These are phyloP conservation scores for Monochamus saltuarius DNA, from an alignment of 1,140 invertebrate genomes.

Conservation along the genomic window DNA sequence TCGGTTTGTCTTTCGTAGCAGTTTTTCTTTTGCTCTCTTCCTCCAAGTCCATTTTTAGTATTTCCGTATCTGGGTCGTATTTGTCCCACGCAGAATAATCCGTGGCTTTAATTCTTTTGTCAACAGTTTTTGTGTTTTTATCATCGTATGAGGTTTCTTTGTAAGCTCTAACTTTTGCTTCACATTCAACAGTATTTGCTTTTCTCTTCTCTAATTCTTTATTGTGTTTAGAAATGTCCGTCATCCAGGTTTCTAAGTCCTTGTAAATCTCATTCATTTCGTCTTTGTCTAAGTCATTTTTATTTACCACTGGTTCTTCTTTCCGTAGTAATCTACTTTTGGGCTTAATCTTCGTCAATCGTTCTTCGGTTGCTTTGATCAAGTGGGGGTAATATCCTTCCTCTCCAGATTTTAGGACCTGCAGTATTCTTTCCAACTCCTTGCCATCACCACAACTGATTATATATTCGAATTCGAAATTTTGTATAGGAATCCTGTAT, in stretches of 20 bases:
- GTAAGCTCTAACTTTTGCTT: conserved; percentile 20
- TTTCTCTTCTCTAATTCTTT: conserved; percentile 39
- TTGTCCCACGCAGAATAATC: conserved; percentile 71
- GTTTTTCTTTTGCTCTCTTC: conserved; percentile 53
- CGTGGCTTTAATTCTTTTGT: conserved; percentile 54
- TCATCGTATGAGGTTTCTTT: background rate
- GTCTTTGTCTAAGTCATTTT: conserved; percentile 47
- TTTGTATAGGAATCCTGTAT: conserved; percentile 60
- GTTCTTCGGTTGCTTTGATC: conserved; percentile 56
- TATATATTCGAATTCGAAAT: conserved; percentile 63
- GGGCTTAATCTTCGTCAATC: conserved; percentile 56
- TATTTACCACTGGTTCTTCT: conserved; percentile 53
- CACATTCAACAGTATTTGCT: conserved; percentile 19
- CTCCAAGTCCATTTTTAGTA: conserved; percentile 64
- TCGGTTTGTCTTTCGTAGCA: conserved; percentile 5
- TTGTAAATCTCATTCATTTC: conserved; percentile 51
- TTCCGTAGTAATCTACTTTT: conserved; percentile 56
- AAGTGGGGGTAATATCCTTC: conserved; percentile 67
- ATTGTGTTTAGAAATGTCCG: conserved; percentile 35
- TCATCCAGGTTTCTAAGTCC: conserved; percentile 47
- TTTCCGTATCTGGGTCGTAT: conserved; percentile 67
- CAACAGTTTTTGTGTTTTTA: conserved; percentile 21
- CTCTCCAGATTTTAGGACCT: conserved; percentile 65
- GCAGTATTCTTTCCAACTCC: conserved; percentile 62
- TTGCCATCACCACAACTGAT: conserved; percentile 55